These are phyloP conservation scores for Drosophila busckii DNA, from an alignment of 1,140 invertebrate genomes.

Conservation along the genomic window DNA sequence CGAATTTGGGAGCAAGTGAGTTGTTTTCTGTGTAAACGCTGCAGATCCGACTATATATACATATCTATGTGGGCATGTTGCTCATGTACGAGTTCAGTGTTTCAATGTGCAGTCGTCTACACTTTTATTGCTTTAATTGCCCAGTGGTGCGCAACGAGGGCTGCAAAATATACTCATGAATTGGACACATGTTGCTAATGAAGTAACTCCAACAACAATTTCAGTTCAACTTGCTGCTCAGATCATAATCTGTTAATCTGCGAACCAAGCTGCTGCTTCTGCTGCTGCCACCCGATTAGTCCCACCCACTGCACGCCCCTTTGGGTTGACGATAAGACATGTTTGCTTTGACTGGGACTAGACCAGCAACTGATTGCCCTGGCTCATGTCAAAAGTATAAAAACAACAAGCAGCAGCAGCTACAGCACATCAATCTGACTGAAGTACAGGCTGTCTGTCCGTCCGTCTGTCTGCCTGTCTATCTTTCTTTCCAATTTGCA, in stretches of 20 bases:
- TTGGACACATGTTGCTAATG: constrained; percentile 66
- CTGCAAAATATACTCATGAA: constrained; percentile 25
- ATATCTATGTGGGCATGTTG: no score
- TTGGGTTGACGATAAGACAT: constrained; percentile 15
- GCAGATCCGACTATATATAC: no score
- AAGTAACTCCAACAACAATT: constrained; percentile 62
- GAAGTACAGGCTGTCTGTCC: neutral
- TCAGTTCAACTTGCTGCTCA: constrained; percentile 58
- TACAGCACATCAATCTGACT: constrained; percentile 28
- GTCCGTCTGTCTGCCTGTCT: neutral
- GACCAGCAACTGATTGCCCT: constrained; percentile 7
- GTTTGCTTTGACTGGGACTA: constrained; percentile 22
- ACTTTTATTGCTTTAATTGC: constrained; percentile 74
- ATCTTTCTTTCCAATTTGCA: no score
- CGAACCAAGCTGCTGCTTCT: constrained; percentile 28
- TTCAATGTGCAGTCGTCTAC: constrained; percentile 62
- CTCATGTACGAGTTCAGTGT: constrained; percentile 48
- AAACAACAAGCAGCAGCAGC: no score
- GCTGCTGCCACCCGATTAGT: constrained; percentile 11
- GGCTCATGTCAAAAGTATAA: constrained; percentile 23
- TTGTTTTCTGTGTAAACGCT: no score
- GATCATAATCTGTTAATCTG: constrained; percentile 75
- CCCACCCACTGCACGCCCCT: neutral
- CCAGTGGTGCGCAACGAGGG: constrained; percentile 55
- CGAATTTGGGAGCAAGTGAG: no score